A percentile compares a stretch with the other conserved stretches of the same genome.
phyloP scores from a whole-genome alignment of 2,888 invertebrate species.

The Leistus spinibarbis region DNA sequence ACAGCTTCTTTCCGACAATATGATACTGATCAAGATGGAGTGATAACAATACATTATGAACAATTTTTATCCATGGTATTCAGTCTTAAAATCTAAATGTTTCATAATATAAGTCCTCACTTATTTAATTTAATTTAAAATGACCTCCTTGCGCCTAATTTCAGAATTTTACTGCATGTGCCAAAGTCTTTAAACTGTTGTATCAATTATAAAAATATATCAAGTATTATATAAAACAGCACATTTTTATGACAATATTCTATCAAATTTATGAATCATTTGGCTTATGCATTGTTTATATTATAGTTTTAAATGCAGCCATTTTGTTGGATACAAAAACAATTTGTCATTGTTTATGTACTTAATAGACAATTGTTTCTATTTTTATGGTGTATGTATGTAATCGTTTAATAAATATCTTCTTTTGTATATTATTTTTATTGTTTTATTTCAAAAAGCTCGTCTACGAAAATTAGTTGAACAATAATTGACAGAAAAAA shows the following conservation, averaged over 20 bases:
- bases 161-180: background rate
- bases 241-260: background rate
- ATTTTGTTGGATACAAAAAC: background rate
- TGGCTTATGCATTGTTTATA: background rate
- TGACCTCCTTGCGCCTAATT: background rate
- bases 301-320: background rate
- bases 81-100: constrained; percentile 70
- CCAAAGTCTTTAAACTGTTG: background rate
- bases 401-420: too few species aligned
- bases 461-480: too few species aligned
- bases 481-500: too few species aligned
- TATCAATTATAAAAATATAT: background rate
- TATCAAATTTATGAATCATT: background rate
- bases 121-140: too few species aligned
- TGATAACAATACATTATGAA: constrained; percentile 94
- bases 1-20: constrained; percentile 86
- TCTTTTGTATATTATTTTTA: too few species aligned
- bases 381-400: too few species aligned
- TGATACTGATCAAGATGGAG: constrained; percentile 93
- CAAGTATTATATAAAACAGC: background rate
- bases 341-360: background rate
- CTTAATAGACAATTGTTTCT: background rate
- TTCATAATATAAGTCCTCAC: too few species aligned
- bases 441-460: too few species aligned
- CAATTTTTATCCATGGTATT: constrained; percentile 94